Evolutionary conservation across 2,113 vertebrate genomes (phyloP).

Genomic region (Erpornis zantholeuca): DNA sequence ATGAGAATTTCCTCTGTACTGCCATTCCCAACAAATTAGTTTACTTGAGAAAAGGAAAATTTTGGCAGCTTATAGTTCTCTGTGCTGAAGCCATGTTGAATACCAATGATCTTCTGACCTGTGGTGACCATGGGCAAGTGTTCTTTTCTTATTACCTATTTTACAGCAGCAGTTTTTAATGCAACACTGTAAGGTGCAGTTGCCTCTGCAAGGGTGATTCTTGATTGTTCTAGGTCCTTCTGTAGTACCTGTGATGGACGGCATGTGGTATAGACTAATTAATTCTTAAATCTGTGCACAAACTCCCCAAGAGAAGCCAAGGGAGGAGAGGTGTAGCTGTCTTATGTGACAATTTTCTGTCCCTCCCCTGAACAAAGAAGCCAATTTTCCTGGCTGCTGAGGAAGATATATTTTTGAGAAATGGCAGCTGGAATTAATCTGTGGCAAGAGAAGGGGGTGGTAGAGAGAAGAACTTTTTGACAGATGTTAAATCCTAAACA

Average conservation of each 20-base stretch:
- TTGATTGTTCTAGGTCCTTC: neutral
- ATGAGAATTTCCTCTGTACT: neutral
- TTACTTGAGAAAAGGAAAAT: neutral
- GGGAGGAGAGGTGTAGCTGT: neutral
- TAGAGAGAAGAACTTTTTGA: neutral
- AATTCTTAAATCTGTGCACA: neutral
- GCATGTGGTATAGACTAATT: neutral
- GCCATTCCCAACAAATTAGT: neutral
- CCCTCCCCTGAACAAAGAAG: neutral
- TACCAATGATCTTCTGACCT: neutral
- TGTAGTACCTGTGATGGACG: neutral
- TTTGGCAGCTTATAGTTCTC: neutral
- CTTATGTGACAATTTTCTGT: neutral
- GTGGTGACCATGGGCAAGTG: neutral
- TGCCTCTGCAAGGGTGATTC: neutral
- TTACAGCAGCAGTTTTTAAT: neutral
- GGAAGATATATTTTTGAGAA: neutral
- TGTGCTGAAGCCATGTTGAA: neutral
- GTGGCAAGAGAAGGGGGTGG: neutral
- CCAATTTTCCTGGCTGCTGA: neutral
- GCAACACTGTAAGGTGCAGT: neutral
- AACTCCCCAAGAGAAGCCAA: neutral
- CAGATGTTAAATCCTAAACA: neutral
- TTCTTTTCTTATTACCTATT: neutral
- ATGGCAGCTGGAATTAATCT: neutral